phyloP scores from a whole-genome alignment of 2,888 invertebrate species.

The Sussaba pulchella region DNA sequence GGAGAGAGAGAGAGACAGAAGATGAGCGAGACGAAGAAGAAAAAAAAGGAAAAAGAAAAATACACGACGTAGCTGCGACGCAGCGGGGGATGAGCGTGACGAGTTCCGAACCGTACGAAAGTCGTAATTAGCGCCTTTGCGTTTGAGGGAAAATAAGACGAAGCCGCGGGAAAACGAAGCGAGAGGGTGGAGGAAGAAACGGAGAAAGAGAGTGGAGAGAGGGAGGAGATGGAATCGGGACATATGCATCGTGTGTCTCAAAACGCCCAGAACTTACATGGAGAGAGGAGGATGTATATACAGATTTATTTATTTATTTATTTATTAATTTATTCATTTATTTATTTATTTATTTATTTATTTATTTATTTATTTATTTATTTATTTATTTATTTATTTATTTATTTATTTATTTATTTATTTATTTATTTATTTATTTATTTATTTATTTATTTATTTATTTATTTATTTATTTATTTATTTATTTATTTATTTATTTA shows the following conservation, averaged over 20 bases:
- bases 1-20: conserved; percentile 16
- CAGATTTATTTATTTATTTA: too few relatives aligned
- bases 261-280: too few relatives aligned
- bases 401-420: too few relatives aligned
- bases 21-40: conserved; percentile 25
- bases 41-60: conserved; percentile 48
- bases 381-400: too few relatives aligned
- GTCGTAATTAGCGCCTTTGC: conserved; percentile 79
- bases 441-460: too few relatives aligned
- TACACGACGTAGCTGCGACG: neutral
- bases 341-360: too few relatives aligned
- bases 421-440: too few relatives aligned
- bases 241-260: too few relatives aligned
- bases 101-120: conserved; percentile 69
- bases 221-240: conserved; percentile 13
- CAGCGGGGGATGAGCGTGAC: conserved; percentile 31
- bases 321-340: too few relatives aligned
- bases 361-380: too few relatives aligned
- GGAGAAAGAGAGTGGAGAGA: conserved; percentile 39
- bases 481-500: too few relatives aligned
- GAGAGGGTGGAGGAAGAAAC: conserved; percentile 48
- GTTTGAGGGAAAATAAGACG: conserved; percentile 73
- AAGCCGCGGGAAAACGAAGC: conserved; percentile 54
- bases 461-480: too few relatives aligned
- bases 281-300: conserved; percentile 10